These are phyloP conservation scores for Mythimna pallens DNA, from an alignment of 2,888 invertebrate genomes.

Conservation along the genomic window DNA sequence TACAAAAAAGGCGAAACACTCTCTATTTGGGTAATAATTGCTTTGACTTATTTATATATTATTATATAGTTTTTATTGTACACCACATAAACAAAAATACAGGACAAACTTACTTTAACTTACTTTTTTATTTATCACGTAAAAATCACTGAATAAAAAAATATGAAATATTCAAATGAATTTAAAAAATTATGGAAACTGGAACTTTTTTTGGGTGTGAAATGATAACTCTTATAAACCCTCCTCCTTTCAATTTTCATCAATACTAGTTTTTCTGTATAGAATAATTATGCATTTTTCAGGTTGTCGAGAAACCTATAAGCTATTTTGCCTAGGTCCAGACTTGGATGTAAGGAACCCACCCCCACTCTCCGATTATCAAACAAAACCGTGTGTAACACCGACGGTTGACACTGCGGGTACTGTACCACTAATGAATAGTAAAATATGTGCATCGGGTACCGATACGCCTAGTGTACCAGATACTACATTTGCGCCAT, in stretches of 20 bases:
- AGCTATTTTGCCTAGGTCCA: conserved; percentile 66
- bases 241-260: neutral
- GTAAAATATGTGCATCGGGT: neutral
- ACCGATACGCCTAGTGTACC: neutral
- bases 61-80: too few species aligned
- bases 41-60: too few species aligned
- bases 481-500: fast-evolving
- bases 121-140: too few species aligned
- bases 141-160: too few species aligned
- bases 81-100: too few species aligned
- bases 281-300: conserved; percentile 43
- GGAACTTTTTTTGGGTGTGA: too few species aligned
- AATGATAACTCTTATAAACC: too few species aligned
- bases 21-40: too few species aligned
- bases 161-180: too few species aligned
- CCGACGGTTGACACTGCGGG: neutral
- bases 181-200: too few species aligned
- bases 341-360: conserved; percentile 50
- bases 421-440: neutral
- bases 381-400: neutral
- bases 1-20: too few species aligned
- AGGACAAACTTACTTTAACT: too few species aligned
- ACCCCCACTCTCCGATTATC: neutral
- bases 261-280: neutral
- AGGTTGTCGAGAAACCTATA: conserved; percentile 72